phyloP scores from a whole-genome alignment of 2,797 vertebrate genomes.

The Spea hammondii region DNA sequence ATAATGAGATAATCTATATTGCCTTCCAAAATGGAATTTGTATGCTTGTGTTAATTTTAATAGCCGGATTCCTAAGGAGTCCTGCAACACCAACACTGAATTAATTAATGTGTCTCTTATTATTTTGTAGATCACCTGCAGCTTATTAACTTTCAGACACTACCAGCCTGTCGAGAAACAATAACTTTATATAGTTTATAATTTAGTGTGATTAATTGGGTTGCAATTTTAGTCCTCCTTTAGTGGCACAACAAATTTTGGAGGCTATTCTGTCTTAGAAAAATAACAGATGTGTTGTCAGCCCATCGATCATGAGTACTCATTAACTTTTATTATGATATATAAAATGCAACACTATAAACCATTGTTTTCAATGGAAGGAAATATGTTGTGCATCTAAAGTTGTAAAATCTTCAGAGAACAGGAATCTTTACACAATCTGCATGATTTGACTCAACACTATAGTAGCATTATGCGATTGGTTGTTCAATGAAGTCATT shows the following conservation, averaged over 20 bases:
- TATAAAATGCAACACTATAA: constrained; percentile 69
- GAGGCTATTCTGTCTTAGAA: constrained; percentile 58
- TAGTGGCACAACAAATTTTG: constrained; percentile 61
- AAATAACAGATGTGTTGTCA: constrained; percentile 70
- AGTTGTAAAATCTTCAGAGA: constrained; percentile 64
- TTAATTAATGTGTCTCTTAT: constrained; percentile 49
- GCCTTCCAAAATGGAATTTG: background rate
- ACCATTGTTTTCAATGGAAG: constrained; percentile 64
- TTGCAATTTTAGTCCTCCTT: constrained; percentile 61
- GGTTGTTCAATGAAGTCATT: constrained; percentile 29
- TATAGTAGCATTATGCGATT: constrained; percentile 29
- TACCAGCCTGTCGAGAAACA: constrained; percentile 64
- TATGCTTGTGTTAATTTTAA: background rate
- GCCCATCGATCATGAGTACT: constrained; percentile 66
- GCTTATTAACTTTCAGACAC: constrained; percentile 56
- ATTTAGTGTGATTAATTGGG: constrained; percentile 66
- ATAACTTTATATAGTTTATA: constrained; percentile 65
- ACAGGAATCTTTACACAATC: constrained; percentile 32
- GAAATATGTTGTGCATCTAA: constrained; percentile 62
- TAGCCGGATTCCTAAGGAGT: background rate
- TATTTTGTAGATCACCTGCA: constrained; percentile 62
- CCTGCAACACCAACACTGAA: background rate
- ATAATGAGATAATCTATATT: too few species aligned
- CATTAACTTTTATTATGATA: constrained; percentile 75
- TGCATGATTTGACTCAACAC: constrained; percentile 30